Evolutionary conservation across 2,113 vertebrate genomes (phyloP), one percentile per base, ranked within the genome.

Genomic region (Chelonoidis abingdonii): DNA sequence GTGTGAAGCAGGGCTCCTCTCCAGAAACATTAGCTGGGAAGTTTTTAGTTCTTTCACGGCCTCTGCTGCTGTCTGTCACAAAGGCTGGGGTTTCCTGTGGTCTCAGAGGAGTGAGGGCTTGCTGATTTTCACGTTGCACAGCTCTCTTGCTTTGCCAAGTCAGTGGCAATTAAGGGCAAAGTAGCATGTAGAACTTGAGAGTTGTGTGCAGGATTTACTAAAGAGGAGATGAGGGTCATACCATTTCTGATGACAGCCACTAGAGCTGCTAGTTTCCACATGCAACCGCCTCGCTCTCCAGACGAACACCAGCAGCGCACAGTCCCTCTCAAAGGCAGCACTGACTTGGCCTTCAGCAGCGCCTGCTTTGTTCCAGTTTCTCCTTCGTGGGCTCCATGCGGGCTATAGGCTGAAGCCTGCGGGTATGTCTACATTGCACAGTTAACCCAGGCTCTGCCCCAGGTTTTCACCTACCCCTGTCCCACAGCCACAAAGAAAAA

Each of bases 71-170:
- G 25, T 12, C 12, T 4, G 1, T 27, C 1, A n/a, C 44, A 3
- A 54, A 65, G 47, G 50, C 62, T 1, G 44, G 80, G 79, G 16
- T 6, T 38, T 1, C 4, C 56, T 0, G 3, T 1, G 3, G 21
- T 19, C 0, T 5, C 1, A 1, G 35, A 0, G 0, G 44, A 78
- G 62, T 21, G 53, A n/a, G n/a, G 76, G 44, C 0, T 81, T 3
- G 3, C 27, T 12, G 53, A 65, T 41, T 56, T 27, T 52, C 0
- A 62, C 8, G 1, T 19, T 0, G 6, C 27, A 6, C 47, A 25
- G 49, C 88, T 47, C n/a, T 22, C 78, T 2, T 7, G 75, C 84
- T 38, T 52, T 9, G 27, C 6, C 12, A 76, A 86, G 88, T 53
- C 79, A 19, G 16, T 1, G 1, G 52, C 35, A 25, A 29, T 1